A percentile compares a stretch with the other conserved stretches of the same genome.
Evolutionary conservation across 2,113 vertebrate species (phyloP).

Genomic region (Nerophis ophidion): DNA sequence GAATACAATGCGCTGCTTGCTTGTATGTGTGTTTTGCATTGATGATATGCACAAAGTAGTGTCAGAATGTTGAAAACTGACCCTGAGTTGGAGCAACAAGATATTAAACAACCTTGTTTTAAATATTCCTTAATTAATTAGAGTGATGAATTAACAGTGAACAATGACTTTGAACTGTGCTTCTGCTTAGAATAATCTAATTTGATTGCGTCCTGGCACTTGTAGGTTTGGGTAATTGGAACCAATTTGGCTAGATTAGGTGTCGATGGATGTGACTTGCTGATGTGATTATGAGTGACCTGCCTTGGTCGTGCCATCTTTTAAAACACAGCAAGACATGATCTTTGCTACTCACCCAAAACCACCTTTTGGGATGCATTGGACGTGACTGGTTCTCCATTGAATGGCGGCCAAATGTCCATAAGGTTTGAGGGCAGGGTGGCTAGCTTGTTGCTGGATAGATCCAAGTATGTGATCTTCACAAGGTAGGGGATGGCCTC

Average conservation of each 20-base stretch:
- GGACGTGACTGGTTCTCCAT: constrained; percentile 43
- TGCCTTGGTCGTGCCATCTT: constrained; percentile 6
- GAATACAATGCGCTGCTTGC: not conserved
- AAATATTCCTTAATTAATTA: constrained; percentile 13
- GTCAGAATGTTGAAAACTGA: not conserved
- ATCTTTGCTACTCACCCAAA: constrained; percentile 72
- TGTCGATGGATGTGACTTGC: constrained; percentile 9
- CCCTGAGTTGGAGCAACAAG: not conserved
- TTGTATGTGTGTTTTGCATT: not conserved
- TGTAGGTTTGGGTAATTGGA: constrained; percentile 15
- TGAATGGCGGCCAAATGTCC: constrained; percentile 89
- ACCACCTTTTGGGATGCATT: constrained; percentile 75
- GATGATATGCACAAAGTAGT: not conserved
- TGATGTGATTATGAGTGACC: constrained; percentile 19
- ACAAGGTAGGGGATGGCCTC: constrained; percentile 77
- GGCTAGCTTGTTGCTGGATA: constrained; percentile 92
- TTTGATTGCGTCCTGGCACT: constrained; percentile 20
- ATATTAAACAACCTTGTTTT: constrained; percentile 1
- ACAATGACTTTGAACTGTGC: not conserved
- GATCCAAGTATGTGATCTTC: constrained; percentile 87
- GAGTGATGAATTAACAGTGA: not conserved
- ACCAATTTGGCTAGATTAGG: constrained; percentile 17
- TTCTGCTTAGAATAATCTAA: constrained; percentile 24
- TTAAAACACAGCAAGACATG: constrained; percentile 8
- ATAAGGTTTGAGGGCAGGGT: constrained; percentile 85